Conservation (phyloP, 2,113 vertebrate species). For the Oreocharis arfaki region DNA sequence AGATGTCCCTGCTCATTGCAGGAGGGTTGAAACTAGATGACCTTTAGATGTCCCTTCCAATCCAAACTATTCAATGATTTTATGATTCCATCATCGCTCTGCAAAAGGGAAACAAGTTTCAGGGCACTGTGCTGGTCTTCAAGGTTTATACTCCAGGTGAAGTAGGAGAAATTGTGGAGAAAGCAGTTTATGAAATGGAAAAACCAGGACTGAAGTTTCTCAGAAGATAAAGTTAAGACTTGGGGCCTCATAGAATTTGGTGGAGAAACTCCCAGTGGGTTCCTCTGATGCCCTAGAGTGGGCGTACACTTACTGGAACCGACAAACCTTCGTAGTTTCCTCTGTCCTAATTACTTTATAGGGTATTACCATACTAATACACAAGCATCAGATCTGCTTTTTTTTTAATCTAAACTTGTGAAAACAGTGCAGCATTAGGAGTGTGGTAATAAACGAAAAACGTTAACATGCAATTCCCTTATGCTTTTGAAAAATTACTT, state of each 20-base stretch:
- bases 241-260: not conserved
- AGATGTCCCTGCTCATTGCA: not conserved
- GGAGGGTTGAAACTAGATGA: not conserved
- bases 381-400: slow-evolving; percentile 25
- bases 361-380: slow-evolving; percentile 62
- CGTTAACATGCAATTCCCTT: slow-evolving; percentile 82
- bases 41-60: not conserved
- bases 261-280: not conserved
- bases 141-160: not conserved
- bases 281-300: not conserved
- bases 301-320: not conserved
- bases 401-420: slow-evolving; percentile 70
- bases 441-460: slow-evolving; percentile 77
- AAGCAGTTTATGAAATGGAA: not conserved
- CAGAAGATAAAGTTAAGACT: slow-evolving; percentile 2
- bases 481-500: slow-evolving; percentile 85
- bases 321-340: not conserved
- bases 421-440: slow-evolving; percentile 76
- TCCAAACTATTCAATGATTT: not conserved
- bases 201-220: not conserved
- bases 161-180: not conserved
- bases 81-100: not conserved
- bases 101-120: not conserved
- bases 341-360: slow-evolving; percentile 62
- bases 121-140: accelerated